Evolutionary conservation across 2,113 vertebrate species (phyloP).

Genomic region (Orycteropus afer): DNA sequence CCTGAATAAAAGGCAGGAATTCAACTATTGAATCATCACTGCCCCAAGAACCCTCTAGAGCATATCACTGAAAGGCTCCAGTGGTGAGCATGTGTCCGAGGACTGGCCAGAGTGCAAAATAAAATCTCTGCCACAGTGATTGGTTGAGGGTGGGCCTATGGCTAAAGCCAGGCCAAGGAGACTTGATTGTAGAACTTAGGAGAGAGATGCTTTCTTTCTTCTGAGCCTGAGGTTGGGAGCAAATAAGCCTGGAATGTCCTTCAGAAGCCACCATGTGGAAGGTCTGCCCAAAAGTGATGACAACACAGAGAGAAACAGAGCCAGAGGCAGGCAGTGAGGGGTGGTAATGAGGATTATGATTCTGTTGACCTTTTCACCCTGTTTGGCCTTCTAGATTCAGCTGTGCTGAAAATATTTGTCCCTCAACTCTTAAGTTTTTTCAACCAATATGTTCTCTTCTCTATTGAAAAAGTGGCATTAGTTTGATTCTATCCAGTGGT

Average conservation of each 20-base stretch:
- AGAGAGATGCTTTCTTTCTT: neutral
- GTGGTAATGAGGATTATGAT: neutral
- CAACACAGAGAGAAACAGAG: neutral
- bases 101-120: neutral
- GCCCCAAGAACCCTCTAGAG: neutral
- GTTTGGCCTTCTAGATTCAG: no score
- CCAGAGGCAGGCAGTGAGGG: neutral
- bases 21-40: neutral
- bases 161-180: neutral
- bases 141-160: neutral
- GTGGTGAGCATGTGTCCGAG: neutral
- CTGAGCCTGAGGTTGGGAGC: neutral
- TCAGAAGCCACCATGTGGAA: neutral
- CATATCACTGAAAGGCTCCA: neutral
- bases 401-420: no score
- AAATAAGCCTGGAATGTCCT: no score
- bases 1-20: neutral
- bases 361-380: neutral
- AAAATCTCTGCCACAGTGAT: neutral
- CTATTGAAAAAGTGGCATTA: neutral
- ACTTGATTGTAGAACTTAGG: neutral
- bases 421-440: neutral
- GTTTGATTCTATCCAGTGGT: conserved; percentile 16
- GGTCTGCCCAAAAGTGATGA: neutral
- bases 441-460: neutral